phyloP scores from a whole-genome alignment of 2,797 vertebrate genomes.

The Austrolebias charrua region DNA sequence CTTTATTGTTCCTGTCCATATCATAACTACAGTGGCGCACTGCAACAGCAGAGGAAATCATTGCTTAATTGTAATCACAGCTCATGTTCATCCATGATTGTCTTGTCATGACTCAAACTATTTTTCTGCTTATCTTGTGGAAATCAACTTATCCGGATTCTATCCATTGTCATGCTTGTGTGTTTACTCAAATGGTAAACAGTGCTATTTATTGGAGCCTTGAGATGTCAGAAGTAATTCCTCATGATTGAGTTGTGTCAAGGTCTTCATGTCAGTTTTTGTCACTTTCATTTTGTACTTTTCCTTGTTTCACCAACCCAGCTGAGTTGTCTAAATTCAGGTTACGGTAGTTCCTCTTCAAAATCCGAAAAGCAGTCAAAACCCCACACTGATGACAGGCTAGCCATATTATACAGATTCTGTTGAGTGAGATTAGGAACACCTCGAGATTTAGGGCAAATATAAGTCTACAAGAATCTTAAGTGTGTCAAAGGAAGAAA shows the following conservation, averaged over 20 bases:
- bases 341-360: constrained; percentile 10
- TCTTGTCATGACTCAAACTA: no score
- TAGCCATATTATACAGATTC: constrained; percentile 47
- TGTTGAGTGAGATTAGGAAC: constrained; percentile 38
- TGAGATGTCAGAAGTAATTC: background rate
- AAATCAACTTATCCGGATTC: background rate
- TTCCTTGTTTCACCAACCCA: background rate
- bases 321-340: constrained; percentile 17
- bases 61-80: background rate
- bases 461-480: constrained; percentile 10
- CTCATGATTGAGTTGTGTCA: background rate
- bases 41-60: background rate
- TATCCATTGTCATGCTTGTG: background rate
- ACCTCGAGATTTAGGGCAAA: constrained; percentile 39
- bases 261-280: no score
- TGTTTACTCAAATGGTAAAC: background rate
- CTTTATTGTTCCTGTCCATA: background rate
- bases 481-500: constrained; percentile 1
- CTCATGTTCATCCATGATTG: no score
- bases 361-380: constrained; percentile 7
- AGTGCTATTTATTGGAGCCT: background rate
- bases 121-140: background rate
- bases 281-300: background rate
- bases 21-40: background rate
- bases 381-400: constrained; percentile 19